A percentile compares a stretch with the other conserved stretches of the same genome.
Conservation (phyloP, 2,797 vertebrate genomes). For the Myripristis jacobus region DNA sequence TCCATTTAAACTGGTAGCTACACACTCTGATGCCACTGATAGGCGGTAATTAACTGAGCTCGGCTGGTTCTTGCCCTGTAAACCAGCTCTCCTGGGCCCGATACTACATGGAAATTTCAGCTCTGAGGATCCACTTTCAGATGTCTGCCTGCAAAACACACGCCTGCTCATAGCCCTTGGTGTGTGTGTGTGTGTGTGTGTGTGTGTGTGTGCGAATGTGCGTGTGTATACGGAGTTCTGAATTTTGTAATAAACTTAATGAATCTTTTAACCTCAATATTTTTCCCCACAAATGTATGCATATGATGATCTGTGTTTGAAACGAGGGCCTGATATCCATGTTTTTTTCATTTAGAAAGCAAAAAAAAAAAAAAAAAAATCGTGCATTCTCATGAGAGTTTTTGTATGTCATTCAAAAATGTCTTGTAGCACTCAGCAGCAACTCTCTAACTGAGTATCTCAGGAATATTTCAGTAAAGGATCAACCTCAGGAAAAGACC, state of each 20-base stretch:
- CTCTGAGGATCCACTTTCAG: constrained; percentile 67
- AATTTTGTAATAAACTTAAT: constrained; percentile 67
- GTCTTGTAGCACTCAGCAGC: constrained; percentile 15
- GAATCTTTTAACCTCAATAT: constrained; percentile 75
- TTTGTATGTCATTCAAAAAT: constrained; percentile 33
- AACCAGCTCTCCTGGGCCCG: constrained; percentile 75
- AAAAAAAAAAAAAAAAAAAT: constrained; percentile 24
- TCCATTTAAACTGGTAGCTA: constrained; percentile 67
- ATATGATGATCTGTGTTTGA: constrained; percentile 63
- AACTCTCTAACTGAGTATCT: not conserved
- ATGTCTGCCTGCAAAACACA: constrained; percentile 69
- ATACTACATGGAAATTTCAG: constrained; percentile 74
- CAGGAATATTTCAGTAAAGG: constrained; percentile 19
- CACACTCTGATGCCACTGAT: constrained; percentile 73
- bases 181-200: not conserved
- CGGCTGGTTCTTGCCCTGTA: constrained; percentile 76
- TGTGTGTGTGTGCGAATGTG: constrained; percentile 6
- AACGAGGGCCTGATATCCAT: constrained; percentile 54
- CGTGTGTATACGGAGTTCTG: constrained; percentile 39
- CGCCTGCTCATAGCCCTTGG: constrained; percentile 41
- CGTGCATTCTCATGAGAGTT: constrained; percentile 25
- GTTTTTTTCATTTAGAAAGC: constrained; percentile 63
- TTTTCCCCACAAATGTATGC: constrained; percentile 60
- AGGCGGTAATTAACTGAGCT: constrained; percentile 77
- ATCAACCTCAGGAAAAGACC: no score